phyloP scores from a whole-genome alignment of 1,140 invertebrate species.

The Leptonema lineaticorne region DNA sequence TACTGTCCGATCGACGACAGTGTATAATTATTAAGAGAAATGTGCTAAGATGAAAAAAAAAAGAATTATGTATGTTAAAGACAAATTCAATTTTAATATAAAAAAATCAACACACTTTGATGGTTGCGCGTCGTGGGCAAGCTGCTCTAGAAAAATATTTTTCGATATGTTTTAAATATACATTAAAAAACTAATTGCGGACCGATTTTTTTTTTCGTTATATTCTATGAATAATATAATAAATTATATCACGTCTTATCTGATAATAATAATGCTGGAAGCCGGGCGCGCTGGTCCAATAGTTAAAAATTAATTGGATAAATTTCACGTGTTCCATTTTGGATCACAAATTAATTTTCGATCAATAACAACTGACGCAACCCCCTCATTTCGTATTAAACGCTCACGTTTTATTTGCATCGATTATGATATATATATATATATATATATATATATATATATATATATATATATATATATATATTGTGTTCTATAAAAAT shows the following conservation, averaged over 20 bases:
- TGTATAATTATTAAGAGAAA: not conserved
- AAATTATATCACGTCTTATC: slow-evolving; percentile 15
- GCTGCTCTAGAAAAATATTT: not conserved
- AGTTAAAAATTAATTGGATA: slow-evolving; percentile 7
- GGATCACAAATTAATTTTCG: slow-evolving; percentile 9
- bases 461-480: too few species aligned
- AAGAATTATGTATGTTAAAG: not conserved
- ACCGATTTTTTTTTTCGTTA: not conserved
- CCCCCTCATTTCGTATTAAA: slow-evolving; percentile 3
- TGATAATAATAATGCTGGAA: slow-evolving; percentile 5
- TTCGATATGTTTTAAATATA: not conserved
- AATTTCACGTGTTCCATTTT: slow-evolving; percentile 3
- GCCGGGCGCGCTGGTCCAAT: not conserved
- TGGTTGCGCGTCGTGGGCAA: not conserved
- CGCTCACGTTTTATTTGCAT: not conserved
- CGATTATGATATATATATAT: too few species aligned
- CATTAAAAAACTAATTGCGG: slow-evolving; percentile 10
- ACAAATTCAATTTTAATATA: not conserved
- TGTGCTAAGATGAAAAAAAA: not conserved
- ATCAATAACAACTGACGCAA: slow-evolving; percentile 1
- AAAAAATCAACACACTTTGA: not conserved
- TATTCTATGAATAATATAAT: slow-evolving; percentile 9
- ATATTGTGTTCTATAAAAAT: too few species aligned
- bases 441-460: too few species aligned
- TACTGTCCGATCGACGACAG: not conserved